phyloP scores from a whole-genome alignment of 2,113 vertebrate species.

The Tachuris rubrigastra region DNA sequence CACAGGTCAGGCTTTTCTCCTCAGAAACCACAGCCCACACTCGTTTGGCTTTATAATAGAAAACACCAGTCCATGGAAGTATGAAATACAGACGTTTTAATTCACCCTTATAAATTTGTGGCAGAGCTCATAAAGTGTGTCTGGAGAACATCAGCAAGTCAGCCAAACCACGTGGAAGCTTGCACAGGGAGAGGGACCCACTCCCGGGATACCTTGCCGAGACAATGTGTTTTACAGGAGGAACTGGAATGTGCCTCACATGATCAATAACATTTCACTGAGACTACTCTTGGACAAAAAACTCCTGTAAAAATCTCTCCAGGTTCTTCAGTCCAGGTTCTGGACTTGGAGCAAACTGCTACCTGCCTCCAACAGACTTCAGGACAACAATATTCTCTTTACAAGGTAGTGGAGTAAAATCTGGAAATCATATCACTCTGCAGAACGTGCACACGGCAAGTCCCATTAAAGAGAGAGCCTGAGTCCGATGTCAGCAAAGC shows the following conservation, averaged over 20 bases:
- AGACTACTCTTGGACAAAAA: not conserved
- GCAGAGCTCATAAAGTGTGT: not conserved
- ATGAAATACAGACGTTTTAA: slow-evolving; percentile 11
- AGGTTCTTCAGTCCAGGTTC: not conserved
- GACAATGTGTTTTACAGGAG: not conserved
- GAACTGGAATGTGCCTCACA: not conserved
- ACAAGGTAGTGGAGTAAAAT: not conserved
- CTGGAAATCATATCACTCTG: not conserved
- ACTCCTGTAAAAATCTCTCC: not conserved
- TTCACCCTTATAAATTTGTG: slow-evolving; percentile 7
- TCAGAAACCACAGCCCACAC: slow-evolving; percentile 5
- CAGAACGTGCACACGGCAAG: not conserved
- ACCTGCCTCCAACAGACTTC: not conserved
- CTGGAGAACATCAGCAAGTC: slow-evolving; percentile 25
- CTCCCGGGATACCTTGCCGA: not conserved
- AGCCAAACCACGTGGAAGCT: not conserved
- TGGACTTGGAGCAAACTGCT: not conserved
- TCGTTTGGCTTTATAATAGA: not conserved
- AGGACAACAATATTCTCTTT: not conserved
- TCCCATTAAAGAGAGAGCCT: not conserved
- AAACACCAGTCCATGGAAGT: not conserved
- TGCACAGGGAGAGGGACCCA: not conserved
- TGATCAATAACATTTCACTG: not conserved
- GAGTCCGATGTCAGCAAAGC: not conserved
- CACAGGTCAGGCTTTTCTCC: not conserved